phyloP scores from a whole-genome alignment of 2,797 vertebrate species.

The Enteromius treurensis region DNA sequence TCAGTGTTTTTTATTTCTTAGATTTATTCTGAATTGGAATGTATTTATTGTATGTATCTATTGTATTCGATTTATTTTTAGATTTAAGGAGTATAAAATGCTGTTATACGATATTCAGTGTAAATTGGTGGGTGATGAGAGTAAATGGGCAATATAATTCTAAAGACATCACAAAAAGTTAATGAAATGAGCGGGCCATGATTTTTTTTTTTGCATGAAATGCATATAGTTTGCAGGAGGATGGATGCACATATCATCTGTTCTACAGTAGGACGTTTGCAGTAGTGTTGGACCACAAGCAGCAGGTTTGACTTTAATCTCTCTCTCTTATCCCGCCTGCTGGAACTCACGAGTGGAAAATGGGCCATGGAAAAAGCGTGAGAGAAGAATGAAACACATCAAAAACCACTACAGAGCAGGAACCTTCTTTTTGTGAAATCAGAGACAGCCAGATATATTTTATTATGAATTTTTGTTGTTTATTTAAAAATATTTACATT shows the following conservation, averaged over 20 bases:
- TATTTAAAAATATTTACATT: too few species aligned
- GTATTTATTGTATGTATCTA: too few species aligned
- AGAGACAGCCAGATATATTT: not conserved
- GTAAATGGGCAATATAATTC: not conserved
- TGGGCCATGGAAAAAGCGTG: slow-evolving; percentile 37
- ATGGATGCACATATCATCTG: not conserved
- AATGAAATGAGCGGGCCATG: not conserved
- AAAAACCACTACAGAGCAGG: slow-evolving; percentile 23
- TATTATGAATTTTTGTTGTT: not conserved
- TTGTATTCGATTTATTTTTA: not conserved
- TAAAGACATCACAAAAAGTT: not conserved
- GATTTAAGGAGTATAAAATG: not conserved
- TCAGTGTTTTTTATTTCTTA: too few species aligned
- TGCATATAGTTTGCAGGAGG: not conserved
- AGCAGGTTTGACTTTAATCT: slow-evolving; percentile 49
- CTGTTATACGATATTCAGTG: not conserved
- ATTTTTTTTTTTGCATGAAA: not conserved
- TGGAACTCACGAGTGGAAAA: slow-evolving; percentile 45
- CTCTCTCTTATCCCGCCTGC: slow-evolving; percentile 47
- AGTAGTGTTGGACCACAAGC: slow-evolving; percentile 29
- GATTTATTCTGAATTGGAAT: too few species aligned
- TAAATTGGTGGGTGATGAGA: not conserved
- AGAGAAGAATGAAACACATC: slow-evolving; percentile 33
- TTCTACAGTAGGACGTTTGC: slow-evolving; percentile 5
- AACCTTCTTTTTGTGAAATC: not conserved